These are phyloP conservation scores for Eupithecia subumbrata DNA, from an alignment of 2,888 invertebrate genomes.

Conservation along the genomic window DNA sequence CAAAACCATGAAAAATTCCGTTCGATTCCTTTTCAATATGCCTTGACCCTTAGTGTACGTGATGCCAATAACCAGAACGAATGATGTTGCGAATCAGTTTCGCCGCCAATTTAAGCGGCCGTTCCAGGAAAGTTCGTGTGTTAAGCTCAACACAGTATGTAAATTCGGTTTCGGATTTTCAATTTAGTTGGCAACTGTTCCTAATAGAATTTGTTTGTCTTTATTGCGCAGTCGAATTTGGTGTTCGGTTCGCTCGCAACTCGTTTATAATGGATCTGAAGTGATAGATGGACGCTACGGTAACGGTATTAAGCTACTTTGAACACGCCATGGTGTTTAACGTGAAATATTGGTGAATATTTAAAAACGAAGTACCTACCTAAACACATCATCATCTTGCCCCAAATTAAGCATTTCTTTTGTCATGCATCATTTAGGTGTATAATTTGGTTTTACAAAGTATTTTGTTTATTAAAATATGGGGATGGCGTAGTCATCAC, in stretches of 20 bases:
- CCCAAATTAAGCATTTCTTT: background rate
- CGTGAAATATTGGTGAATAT: background rate
- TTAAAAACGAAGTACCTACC: background rate
- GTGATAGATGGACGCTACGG: slow-evolving; percentile 7
- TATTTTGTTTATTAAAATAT: no score
- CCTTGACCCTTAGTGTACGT: slow-evolving; percentile 60
- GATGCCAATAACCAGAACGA: slow-evolving; percentile 79
- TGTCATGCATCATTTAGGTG: background rate
- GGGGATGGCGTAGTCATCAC: no score
- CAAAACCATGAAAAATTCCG: background rate
- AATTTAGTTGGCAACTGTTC: slow-evolving; percentile 58
- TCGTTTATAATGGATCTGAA: slow-evolving; percentile 8
- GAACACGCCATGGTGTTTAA: background rate
- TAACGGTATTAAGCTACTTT: background rate
- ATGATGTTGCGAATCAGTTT: slow-evolving; percentile 77
- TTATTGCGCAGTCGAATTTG: slow-evolving; percentile 39
- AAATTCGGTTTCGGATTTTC: slow-evolving; percentile 66
- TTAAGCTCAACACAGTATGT: slow-evolving; percentile 65
- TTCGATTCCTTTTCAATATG: slow-evolving; percentile 3
- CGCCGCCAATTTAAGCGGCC: slow-evolving; percentile 68
- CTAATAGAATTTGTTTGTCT: slow-evolving; percentile 49
- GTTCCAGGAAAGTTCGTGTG: slow-evolving; percentile 62
- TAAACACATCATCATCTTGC: background rate
- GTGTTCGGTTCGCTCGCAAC: background rate
- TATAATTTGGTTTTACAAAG: no score